Evolutionary conservation across 2,888 invertebrate genomes (phyloP).

Genomic region (Drosophila helvetica): DNA sequence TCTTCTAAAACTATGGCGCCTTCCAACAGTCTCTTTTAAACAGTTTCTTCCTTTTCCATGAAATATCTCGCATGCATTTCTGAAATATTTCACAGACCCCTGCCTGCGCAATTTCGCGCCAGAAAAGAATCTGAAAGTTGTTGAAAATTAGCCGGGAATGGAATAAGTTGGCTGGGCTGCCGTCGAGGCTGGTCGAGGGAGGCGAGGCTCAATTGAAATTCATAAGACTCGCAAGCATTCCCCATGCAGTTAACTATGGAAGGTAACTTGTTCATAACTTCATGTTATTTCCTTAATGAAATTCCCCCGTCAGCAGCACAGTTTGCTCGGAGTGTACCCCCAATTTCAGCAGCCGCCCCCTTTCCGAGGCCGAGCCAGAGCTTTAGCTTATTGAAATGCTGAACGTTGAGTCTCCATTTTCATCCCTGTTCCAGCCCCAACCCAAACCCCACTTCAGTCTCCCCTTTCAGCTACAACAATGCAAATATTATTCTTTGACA

Average conservation of each 20-base stretch:
- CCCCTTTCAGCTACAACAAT: constrained; percentile 37
- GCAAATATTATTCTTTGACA: constrained; percentile 51
- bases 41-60: neutral
- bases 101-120: neutral
- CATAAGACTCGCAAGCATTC: neutral
- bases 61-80: neutral
- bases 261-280: constrained; percentile 44
- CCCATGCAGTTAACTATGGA: constrained; percentile 28
- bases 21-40: neutral
- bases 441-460: constrained; percentile 27
- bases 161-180: neutral
- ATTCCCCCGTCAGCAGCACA: constrained; percentile 25
- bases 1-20: no score
- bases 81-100: neutral
- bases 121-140: neutral
- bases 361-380: constrained; percentile 16
- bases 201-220: neutral
- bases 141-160: constrained; percentile 1
- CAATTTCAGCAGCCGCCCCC: neutral
- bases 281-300: constrained; percentile 41
- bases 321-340: neutral
- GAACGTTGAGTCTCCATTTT: neutral
- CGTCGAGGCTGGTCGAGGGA: neutral
- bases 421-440: constrained; percentile 3
- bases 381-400: constrained; percentile 43